These are phyloP conservation scores for Callitettix versicolor DNA, from an alignment of 1,140 invertebrate genomes.

Conservation along the genomic window DNA sequence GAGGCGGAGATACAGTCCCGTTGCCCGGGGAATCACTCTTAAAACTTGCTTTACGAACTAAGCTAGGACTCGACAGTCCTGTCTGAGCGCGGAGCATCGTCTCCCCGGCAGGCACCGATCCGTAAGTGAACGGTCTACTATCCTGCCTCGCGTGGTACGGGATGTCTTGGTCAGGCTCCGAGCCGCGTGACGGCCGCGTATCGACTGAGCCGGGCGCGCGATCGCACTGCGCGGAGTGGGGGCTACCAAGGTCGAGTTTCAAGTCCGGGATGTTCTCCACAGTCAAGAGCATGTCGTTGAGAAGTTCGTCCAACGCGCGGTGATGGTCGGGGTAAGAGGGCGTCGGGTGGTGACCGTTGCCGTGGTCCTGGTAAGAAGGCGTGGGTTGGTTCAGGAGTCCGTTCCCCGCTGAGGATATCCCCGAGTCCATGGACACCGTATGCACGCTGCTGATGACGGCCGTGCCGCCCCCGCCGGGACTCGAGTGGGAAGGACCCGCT, in stretches of 20 bases:
- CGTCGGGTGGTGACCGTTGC: constrained; percentile 35
- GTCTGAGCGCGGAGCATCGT: constrained; percentile 36
- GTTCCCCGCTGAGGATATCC: constrained; percentile 60
- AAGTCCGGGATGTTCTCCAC: constrained; percentile 63
- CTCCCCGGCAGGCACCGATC: constrained; percentile 44
- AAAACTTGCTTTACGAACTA: constrained; percentile 54
- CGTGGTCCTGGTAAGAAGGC: no score
- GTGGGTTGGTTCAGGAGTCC: constrained; percentile 34
- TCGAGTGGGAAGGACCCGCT: constrained; percentile 27
- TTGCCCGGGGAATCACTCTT: constrained; percentile 29
- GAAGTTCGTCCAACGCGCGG: constrained; percentile 57
- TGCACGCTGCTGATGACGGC: constrained; percentile 39
- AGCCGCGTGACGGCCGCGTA: constrained; percentile 14
- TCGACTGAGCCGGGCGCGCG: constrained; percentile 4
- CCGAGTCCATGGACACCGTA: constrained; percentile 74
- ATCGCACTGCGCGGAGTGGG: background rate
- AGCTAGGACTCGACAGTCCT: constrained; percentile 59
- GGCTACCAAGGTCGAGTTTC: constrained; percentile 18
- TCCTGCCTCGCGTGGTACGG: constrained; percentile 74
- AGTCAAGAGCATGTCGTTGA: constrained; percentile 71
- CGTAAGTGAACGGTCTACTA: constrained; percentile 72
- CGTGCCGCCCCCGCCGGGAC: constrained; percentile 13
- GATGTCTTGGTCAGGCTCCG: constrained; percentile 43
- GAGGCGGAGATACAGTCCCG: background rate
- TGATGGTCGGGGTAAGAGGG: constrained; percentile 29